phyloP scores from a whole-genome alignment of 1,140 invertebrate species.

The Rhopalosiphum padi region DNA sequence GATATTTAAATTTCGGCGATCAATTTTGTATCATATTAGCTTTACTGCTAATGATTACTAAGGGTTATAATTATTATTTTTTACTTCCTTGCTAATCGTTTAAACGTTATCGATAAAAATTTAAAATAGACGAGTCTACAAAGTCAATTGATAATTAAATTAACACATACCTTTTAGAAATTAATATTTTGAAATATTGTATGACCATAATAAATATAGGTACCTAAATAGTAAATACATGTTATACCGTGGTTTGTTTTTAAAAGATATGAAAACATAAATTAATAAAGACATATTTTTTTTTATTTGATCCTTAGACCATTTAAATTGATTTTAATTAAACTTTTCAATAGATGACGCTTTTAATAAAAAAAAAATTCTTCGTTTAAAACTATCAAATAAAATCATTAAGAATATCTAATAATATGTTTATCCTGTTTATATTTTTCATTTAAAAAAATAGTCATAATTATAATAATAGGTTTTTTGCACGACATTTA shows the following conservation, averaged over 20 bases:
- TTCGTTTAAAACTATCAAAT: neutral
- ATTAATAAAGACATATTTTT: neutral
- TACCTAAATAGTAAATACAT: neutral
- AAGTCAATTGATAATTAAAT: neutral
- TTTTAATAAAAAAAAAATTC: neutral
- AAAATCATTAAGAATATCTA: neutral
- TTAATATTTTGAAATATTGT: neutral
- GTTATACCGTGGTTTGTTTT: too few species aligned
- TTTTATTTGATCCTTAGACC: neutral
- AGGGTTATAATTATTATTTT: neutral
- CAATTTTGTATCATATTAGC: neutral
- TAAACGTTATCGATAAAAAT: neutral
- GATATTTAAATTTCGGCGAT: neutral
- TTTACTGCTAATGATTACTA: neutral
- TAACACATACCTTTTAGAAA: neutral
- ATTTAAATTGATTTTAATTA: neutral
- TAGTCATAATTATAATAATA: neutral
- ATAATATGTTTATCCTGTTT: neutral
- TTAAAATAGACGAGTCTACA: neutral
- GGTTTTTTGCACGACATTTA: neutral
- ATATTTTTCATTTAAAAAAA: neutral
- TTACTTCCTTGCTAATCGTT: neutral
- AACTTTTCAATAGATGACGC: fast-evolving
- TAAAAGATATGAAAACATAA: too few species aligned
- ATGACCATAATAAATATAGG: neutral